These are phyloP conservation scores for Kryptolebias ocellatus DNA, from an alignment of 2,797 vertebrate genomes.

Conservation along the genomic window DNA sequence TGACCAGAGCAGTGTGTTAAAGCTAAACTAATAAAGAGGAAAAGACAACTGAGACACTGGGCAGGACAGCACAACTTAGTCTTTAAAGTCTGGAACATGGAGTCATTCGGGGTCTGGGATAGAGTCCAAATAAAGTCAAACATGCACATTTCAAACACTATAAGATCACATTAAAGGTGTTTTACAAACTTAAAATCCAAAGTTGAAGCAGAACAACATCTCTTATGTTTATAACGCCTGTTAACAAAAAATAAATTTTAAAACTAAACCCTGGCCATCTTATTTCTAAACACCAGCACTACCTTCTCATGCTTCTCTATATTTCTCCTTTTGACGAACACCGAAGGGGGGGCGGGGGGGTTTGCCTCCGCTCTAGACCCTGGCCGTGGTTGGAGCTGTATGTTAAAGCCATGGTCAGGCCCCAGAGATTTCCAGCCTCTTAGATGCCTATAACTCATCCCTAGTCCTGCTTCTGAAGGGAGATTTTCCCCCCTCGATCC, in stretches of 20 bases:
- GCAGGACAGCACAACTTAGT: conserved; percentile 41
- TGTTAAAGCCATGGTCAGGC: conserved; percentile 82
- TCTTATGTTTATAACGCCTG: conserved; percentile 37
- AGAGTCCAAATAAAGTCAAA: too few species aligned
- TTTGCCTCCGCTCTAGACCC: conserved; percentile 55
- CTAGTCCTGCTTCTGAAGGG: conserved; percentile 79
- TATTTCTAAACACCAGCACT: conserved; percentile 60
- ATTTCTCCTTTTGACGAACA: conserved; percentile 61
- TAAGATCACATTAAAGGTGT: not conserved
- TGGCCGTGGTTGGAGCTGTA: conserved; percentile 76
- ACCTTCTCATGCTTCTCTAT: conserved; percentile 60
- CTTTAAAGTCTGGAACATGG: conserved; percentile 20
- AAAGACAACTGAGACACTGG: conserved; percentile 51
- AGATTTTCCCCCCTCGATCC: conserved; percentile 80
- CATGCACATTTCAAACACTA: too few species aligned
- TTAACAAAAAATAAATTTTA: conserved; percentile 45
- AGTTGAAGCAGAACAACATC: not conserved
- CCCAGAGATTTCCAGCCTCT: conserved; percentile 85
- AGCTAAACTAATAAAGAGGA: conserved; percentile 87
- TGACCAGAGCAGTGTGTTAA: conserved; percentile 93
- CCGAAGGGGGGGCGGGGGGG: conserved; percentile 14
- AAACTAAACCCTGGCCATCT: conserved; percentile 47
- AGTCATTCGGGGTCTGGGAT: not conserved
- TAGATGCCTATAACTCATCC: conserved; percentile 87
- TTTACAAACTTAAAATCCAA: not conserved